Evolutionary conservation across 2,113 vertebrate species (phyloP), one percentile per base, ranked within the genome.

Genomic region (Ellobius talpinus): DNA sequence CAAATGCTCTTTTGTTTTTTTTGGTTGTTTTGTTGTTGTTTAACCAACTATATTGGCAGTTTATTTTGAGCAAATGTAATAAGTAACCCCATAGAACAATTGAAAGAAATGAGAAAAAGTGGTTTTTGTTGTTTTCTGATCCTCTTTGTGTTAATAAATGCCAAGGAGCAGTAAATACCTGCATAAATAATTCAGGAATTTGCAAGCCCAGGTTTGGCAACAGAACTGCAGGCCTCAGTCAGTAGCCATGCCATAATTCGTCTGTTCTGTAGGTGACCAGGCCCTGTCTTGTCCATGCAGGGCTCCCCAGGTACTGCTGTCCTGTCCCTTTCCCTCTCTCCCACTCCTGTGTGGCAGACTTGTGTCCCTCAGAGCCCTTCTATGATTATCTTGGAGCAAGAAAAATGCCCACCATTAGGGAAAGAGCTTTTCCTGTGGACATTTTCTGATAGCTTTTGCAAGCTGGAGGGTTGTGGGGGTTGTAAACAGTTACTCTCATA

Each of bases 41-140:
- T 36, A 16, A 36, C 98, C 96, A 97, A 97, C 96, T 98, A 94
- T 97, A 98, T 95, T 95, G 98, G 96, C 97, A 98, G 97, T 96
- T 97, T 97, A 93, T 97, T 98, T 98, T 91, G 96, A 98, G 92
- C 96, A 95, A 97, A 94, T 65, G 91, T 77, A 88, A 93, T 96
- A 94, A 95, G 87, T 97, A 92, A 79, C 93, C 77, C 68, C 76
- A 91, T 89, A 92, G 94, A 94, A 94, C 93, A 85, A 85, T 58
- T 5, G 77, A 73, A 92, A 94, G 93, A 96, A 97, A 91, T 93
- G 72, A 91, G 88, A 63, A 96, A 74, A 77, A 93, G 7, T 36
- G 45, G 26, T 47, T 96, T 63, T 66, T 72, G 74, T 93, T 90
- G 89, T 95, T 97, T 95, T 85, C 95, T 97, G 95, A 78, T 45